phyloP scores from a whole-genome alignment of 2,888 invertebrate species.

The Pecten maximus region DNA sequence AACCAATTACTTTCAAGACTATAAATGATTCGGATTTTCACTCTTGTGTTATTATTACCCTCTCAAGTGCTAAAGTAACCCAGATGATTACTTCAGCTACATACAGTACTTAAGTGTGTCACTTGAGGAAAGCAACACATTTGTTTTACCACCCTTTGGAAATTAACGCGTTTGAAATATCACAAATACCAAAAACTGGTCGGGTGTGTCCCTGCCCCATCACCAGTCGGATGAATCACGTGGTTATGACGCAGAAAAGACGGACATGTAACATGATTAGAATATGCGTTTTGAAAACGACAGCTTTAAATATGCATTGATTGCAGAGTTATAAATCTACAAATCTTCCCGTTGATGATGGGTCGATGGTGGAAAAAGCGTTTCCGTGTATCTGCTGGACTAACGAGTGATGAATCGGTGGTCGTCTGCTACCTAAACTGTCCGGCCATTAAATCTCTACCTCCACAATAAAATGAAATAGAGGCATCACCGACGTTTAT shows the following conservation, averaged over 20 bases:
- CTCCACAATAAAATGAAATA: not conserved
- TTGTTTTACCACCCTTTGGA: not conserved
- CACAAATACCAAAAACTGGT: not conserved
- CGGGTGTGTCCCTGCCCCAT: not conserved
- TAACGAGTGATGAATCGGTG: not conserved
- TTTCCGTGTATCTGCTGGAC: not conserved
- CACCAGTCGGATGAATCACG: not conserved
- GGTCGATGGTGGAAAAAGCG: not conserved
- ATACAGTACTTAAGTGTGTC: slow-evolving; percentile 16
- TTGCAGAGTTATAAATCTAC: not conserved
- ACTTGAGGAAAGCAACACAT: slow-evolving; percentile 22
- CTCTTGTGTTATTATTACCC: slow-evolving; percentile 17
- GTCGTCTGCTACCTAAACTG: not conserved
- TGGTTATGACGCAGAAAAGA: not conserved
- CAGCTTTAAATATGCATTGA: not conserved
- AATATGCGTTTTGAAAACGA: not conserved
- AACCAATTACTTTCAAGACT: slow-evolving; percentile 35
- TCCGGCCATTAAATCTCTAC: not conserved
- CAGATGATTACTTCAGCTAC: not conserved
- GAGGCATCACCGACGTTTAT: not conserved
- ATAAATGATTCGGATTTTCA: slow-evolving; percentile 23
- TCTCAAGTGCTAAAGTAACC: slow-evolving; percentile 26
- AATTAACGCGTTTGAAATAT: slow-evolving; percentile 15
- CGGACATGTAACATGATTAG: not conserved
- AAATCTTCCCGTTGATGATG: not conserved